Evolutionary conservation across 2,888 invertebrate genomes (phyloP).

Genomic region (Callinectes sapidus): DNA sequence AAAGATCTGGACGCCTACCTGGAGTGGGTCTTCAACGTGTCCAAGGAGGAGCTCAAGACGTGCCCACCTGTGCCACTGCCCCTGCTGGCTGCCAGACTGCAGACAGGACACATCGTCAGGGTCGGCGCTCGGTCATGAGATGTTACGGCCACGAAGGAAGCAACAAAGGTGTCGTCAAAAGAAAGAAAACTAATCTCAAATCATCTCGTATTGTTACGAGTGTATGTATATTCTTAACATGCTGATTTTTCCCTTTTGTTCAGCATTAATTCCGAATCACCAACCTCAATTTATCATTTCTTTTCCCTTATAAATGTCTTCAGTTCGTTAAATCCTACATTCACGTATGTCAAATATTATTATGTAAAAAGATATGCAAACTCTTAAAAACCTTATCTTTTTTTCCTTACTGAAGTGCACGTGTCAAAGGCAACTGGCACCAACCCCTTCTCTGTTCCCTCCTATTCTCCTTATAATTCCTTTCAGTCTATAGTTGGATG

Average conservation of each 20-base stretch:
- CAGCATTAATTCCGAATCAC: background rate
- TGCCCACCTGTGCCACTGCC: conserved; percentile 57
- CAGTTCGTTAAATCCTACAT: background rate
- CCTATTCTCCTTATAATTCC: too few relatives aligned
- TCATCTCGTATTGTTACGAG: background rate
- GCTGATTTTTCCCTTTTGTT: background rate
- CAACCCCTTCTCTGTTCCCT: too few relatives aligned
- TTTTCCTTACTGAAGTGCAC: too few relatives aligned
- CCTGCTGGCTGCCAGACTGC: conserved; percentile 69
- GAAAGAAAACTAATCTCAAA: background rate
- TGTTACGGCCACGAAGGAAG: background rate
- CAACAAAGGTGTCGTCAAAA: background rate
- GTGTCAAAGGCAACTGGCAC: too few relatives aligned
- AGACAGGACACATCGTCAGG: conserved; percentile 70
- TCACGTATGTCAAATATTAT: background rate
- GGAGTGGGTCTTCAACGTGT: conserved; percentile 65
- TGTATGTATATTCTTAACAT: too few relatives aligned
- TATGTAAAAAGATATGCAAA: too few relatives aligned
- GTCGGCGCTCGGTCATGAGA: conserved; percentile 57
- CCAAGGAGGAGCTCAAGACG: conserved; percentile 47
- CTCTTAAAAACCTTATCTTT: too few relatives aligned
- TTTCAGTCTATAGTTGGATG: too few relatives aligned
- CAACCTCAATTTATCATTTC: background rate
- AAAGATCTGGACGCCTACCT: conserved; percentile 65
- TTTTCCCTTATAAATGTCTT: background rate